Conservation (phyloP, 2,797 vertebrate species). For the Trematomus bernacchii region DNA sequence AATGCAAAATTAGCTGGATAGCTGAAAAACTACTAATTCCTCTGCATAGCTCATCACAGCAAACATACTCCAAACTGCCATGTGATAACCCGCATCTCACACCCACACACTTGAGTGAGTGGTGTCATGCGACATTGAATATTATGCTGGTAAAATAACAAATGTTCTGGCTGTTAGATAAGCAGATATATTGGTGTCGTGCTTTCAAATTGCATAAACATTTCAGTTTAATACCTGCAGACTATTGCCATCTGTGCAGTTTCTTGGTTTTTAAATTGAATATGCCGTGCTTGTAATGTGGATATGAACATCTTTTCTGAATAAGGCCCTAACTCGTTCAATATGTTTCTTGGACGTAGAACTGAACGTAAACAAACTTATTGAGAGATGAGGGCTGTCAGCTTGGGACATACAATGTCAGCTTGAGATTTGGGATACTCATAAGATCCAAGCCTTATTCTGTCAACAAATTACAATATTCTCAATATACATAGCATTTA, state of each 20-base stretch:
- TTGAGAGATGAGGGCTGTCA: slow-evolving; percentile 31
- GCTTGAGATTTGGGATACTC: slow-evolving; percentile 19
- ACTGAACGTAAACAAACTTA: slow-evolving; percentile 29
- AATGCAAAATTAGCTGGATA: slow-evolving; percentile 16
- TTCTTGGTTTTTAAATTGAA: background rate
- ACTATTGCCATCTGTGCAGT: slow-evolving; percentile 4
- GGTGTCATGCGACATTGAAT: background rate
- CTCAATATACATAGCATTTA: slow-evolving; percentile 42
- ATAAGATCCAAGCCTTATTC: slow-evolving; percentile 21
- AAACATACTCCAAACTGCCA: slow-evolving; percentile 20
- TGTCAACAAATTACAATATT: slow-evolving; percentile 39
- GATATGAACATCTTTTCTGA: background rate
- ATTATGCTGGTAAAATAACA: slow-evolving; percentile 5
- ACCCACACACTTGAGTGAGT: slow-evolving; percentile 3
- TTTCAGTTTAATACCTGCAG: background rate
- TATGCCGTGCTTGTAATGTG: slow-evolving; percentile 1
- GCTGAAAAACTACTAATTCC: slow-evolving; percentile 10
- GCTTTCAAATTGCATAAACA: background rate
- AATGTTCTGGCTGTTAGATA: slow-evolving; percentile 16
- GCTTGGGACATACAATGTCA: slow-evolving; percentile 9
- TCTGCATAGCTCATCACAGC: slow-evolving; percentile 22
- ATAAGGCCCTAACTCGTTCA: background rate
- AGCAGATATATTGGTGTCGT: slow-evolving; percentile 19
- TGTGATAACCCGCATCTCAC: background rate
- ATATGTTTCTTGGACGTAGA: slow-evolving; percentile 10